Evolutionary conservation across 2,113 vertebrate species (phyloP), one percentile per base, ranked within the genome.

Genomic region (Catharus bicknelli): DNA sequence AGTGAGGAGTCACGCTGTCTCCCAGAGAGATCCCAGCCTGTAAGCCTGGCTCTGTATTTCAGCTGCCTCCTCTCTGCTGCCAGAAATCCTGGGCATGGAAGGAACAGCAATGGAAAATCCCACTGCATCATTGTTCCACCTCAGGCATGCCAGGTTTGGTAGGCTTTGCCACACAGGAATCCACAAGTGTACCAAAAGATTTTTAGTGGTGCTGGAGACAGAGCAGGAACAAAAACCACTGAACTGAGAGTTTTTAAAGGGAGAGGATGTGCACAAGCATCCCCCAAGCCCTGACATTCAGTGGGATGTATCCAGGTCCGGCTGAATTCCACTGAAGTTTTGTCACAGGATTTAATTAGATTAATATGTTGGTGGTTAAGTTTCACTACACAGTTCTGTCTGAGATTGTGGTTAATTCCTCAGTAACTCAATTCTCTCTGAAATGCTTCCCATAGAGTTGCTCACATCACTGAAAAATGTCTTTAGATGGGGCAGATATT

Each of bases 61-160:
- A 93, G 64, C 73, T 89, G 73, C 47, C 77, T 94, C 30, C 22
- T 66, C 54, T 64, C 68, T 58, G 68, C 76, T 81, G 80, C 69
- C 91, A 92, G 77, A 88, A 94, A 77, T 86, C 69, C 61, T 63
- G 47, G 47, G 38, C 73, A 58, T 0, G 1, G 55, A 59, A 83
- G 47, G 48, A 90, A 81, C 36, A 70, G 77, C 69, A 67, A 27
- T 67, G 80, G 80, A 90, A 88, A 94, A 83, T 88, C 66, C 85
- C 3, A 0, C 66, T 79, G 29, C 63, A 51, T 90, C 64, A 16
- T 8, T 81, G 73, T 86, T 43, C 32, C 36, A 78, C 53, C 68
- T 58, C 57, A 47, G 83, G 25, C 55, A 77, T 2, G 36, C 62
- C 68, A 66, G 79, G 20, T 78, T 92, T 59, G 53, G 64, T 78